A percentile compares a stretch with the other conserved stretches of the same genome.
These are phyloP conservation scores for Halocynthia aurantium DNA, from an alignment of 23 tunicate genomes.

Conservation along the genomic window DNA sequence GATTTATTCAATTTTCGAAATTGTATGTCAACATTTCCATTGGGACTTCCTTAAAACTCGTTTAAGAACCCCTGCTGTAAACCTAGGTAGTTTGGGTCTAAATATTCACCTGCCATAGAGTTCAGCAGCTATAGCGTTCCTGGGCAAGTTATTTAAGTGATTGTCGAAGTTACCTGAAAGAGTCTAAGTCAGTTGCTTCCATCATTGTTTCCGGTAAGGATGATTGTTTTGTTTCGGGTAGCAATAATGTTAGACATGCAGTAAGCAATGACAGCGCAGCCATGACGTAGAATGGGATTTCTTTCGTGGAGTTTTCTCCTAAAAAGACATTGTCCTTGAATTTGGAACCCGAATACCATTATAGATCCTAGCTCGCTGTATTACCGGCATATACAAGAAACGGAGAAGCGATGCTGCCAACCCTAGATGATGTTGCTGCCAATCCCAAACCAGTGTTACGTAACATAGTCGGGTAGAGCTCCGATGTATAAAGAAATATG, in stretches of 20 bases:
- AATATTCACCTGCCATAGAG: no score
- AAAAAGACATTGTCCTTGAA: background rate
- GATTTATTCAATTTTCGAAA: no score
- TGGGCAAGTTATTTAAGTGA: no score
- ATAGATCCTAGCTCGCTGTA: background rate
- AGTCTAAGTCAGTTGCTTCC: constrained; percentile 17
- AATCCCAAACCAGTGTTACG: constrained; percentile 36
- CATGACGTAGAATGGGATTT: constrained; percentile 24
- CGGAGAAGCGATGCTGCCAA: constrained; percentile 21
- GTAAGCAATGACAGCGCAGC: constrained; percentile 7
- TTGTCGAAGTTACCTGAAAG: constrained; percentile 3
- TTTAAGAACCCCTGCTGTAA: no score
- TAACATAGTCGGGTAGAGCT: constrained; percentile 37
- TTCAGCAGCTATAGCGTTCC: no score
- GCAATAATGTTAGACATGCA: constrained; percentile 6
- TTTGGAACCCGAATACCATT: no score
- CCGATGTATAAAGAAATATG: constrained; percentile 30
- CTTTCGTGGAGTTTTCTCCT: constrained; percentile 8
- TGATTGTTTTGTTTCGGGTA: constrained; percentile 28
- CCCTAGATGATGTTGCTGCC: constrained; percentile 11
- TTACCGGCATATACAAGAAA: constrained; percentile 20
- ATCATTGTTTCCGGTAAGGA: constrained; percentile 16
- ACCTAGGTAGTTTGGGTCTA: no score
- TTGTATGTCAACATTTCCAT: no score
- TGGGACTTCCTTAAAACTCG: no score